These are phyloP conservation scores for Cantharis lateralis DNA, from an alignment of 2,888 invertebrate genomes.

Conservation along the genomic window DNA sequence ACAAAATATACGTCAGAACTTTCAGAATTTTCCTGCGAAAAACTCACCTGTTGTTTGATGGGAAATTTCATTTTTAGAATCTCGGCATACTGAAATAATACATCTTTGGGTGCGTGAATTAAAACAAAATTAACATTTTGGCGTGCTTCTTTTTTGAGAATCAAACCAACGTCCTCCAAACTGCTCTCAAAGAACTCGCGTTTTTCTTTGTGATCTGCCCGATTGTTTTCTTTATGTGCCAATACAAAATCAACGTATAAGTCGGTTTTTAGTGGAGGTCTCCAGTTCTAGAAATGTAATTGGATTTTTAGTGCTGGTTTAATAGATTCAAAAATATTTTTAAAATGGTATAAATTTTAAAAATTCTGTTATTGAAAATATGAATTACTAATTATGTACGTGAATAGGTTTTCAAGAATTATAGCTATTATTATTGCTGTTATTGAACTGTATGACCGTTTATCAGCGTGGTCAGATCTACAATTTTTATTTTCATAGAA, in stretches of 20 bases:
- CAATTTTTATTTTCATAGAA: too few relatives aligned
- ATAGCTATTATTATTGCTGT: too few relatives aligned
- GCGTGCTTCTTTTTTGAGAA: slow-evolving; percentile 65
- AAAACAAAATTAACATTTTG: slow-evolving; percentile 71
- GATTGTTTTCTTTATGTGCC: slow-evolving; percentile 57
- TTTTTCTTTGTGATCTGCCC: slow-evolving; percentile 51
- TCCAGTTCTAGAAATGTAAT: slow-evolving; percentile 56
- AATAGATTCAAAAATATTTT: neutral
- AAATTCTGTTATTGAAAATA: too few relatives aligned
- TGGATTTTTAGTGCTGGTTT: neutral
- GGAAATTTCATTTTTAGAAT: slow-evolving; percentile 78
- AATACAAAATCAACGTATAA: slow-evolving; percentile 66
- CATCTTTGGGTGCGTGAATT: slow-evolving; percentile 73
- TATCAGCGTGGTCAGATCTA: too few relatives aligned
- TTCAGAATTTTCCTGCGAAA: neutral
- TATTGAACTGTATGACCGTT: too few relatives aligned
- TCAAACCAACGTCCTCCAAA: slow-evolving; percentile 64
- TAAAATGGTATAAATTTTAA: too few relatives aligned
- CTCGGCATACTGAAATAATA: slow-evolving; percentile 74
- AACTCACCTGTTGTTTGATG: slow-evolving; percentile 66
- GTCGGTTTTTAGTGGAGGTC: slow-evolving; percentile 59
- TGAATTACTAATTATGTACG: neutral
- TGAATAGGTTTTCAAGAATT: neutral
- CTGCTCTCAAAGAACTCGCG: slow-evolving; percentile 65
- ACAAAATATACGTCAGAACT: neutral